These are phyloP conservation scores for Gadopsis marmoratus DNA, from an alignment of 2,797 vertebrate genomes.

Conservation along the genomic window DNA sequence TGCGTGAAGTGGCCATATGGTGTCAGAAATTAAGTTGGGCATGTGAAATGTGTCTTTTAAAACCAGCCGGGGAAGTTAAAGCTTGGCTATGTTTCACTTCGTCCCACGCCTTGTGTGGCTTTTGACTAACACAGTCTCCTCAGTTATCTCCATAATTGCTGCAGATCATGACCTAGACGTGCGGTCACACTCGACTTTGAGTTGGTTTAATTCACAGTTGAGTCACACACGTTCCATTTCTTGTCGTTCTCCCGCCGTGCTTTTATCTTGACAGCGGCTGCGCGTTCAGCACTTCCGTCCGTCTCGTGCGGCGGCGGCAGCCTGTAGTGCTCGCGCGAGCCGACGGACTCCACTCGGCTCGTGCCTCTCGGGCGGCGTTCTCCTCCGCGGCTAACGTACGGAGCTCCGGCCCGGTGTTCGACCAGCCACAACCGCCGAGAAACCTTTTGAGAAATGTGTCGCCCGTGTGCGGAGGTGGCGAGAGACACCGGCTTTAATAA, in stretches of 20 bases:
- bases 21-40: not conserved
- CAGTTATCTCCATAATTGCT: not conserved
- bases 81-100: not conserved
- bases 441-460: constrained; percentile 79
- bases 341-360: not conserved
- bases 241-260: not conserved
- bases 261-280: constrained; percentile 60
- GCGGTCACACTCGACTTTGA: not conserved
- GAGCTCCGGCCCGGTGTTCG: constrained; percentile 55
- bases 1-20: not conserved
- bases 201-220: not conserved
- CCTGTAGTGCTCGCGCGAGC: not conserved
- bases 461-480: constrained; percentile 60
- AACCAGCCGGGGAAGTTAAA: too few relatives aligned
- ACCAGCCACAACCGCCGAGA: constrained; percentile 25
- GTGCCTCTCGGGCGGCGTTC: not conserved
- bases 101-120: not conserved
- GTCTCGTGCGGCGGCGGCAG: not conserved
- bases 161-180: not conserved
- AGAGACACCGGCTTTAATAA: constrained; percentile 66
- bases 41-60: too few relatives aligned
- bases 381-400: constrained; percentile 4
- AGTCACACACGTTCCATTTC: not conserved
- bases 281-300: constrained; percentile 24
- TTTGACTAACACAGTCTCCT: not conserved